Evolutionary conservation across 2,888 invertebrate genomes (phyloP), one percentile per base, ranked within the genome.

Genomic region (Yponomeuta cagnagella): DNA sequence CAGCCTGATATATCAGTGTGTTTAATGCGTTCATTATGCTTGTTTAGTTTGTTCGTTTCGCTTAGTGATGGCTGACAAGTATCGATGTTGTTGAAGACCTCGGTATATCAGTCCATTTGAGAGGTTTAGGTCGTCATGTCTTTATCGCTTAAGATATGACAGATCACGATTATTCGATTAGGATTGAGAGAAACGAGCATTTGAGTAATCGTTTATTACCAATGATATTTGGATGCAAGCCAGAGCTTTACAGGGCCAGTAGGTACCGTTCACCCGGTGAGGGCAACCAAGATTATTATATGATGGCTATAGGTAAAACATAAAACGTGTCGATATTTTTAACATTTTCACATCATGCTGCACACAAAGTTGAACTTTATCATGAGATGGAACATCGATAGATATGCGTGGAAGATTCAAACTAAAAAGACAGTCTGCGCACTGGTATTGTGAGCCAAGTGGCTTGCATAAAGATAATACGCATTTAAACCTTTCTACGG

Each of bases 381-480:
- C 82, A 80, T 82, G 84, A 86, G 82, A 87, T 87, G 82, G 80
- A 84, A 82, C 84, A 86, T 88, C 84, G 82, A 87, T 88, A 87
- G 88, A 89, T 88, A 87, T 85, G 85, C 86, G 81, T 81, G 81
- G 84, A 85, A 88, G 84, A 88, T 88, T 84, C 80, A 81, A 86
- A 84, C 83, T 82, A 84, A 85, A 83, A 85, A 85, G 85, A 86
- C 66, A n/a, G 58, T 52, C 83, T 79, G 79, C 82, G 85, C 85
- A 87, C 85, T 82, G 82, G 89, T 87, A 90, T 90, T 89, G 90
- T 89, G 87, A 85, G 81, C 84, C 90, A 90, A 91, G 90, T 90
- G 90, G 88, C 85, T 90, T 89, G 90, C 91, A 90, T 90, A 90
- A 90, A 91, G 90, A 91, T 91, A 92, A 92, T 91, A 86, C 87